phyloP scores from a whole-genome alignment of 2,797 vertebrate genomes.

The Lemur catta region DNA sequence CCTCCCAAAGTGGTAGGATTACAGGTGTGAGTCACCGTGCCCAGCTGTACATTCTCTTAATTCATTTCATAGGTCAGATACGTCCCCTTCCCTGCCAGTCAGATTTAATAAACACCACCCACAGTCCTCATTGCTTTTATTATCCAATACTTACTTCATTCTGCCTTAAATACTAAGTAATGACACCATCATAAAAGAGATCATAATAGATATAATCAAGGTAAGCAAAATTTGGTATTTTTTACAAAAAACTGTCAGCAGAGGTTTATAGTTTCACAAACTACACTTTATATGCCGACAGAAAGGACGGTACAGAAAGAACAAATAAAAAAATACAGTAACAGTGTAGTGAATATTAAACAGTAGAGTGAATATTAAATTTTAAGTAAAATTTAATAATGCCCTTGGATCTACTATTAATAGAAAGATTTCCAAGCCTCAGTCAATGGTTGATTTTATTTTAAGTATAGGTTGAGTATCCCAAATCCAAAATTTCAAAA shows the following conservation, averaged over 20 bases:
- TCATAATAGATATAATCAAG: background rate
- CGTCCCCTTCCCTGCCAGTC: background rate
- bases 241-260: background rate
- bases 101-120: background rate
- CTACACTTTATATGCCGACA: background rate
- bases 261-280: background rate
- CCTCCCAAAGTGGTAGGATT: background rate
- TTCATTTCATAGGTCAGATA: background rate
- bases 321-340: background rate
- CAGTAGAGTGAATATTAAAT: background rate
- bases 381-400: background rate
- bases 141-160: background rate
- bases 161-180: conserved; percentile 3
- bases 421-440: background rate
- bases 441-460: background rate
- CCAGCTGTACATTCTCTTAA: background rate
- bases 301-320: background rate
- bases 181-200: background rate
- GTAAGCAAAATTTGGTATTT: background rate
- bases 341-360: background rate
- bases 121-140: background rate
- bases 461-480: background rate
- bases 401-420: background rate
- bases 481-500: background rate
- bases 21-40: background rate